Evolutionary conservation across 1,140 invertebrate genomes (phyloP).

Genomic region (Calliphora vicina): DNA sequence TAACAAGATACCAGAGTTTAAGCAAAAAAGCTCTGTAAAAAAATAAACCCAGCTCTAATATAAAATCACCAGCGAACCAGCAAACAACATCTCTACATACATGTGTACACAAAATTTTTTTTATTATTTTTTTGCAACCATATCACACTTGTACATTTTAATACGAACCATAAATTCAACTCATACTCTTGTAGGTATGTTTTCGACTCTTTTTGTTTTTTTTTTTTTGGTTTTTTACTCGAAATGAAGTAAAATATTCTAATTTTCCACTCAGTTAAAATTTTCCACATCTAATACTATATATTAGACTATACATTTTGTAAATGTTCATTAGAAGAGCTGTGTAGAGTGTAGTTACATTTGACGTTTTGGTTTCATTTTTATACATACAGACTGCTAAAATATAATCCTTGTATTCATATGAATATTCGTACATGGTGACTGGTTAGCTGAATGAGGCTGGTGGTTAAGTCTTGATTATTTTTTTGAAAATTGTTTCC

Average conservation of each 20-base stretch:
- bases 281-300: background rate
- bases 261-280: conserved; percentile 1
- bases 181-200: background rate
- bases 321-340: too few relatives aligned
- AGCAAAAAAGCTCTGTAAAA: background rate
- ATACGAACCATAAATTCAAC: background rate
- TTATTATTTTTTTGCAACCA: too few relatives aligned
- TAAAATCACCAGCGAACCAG: background rate
- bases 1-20: background rate
- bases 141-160: background rate
- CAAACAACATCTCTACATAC: background rate
- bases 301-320: background rate
- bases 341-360: too few relatives aligned
- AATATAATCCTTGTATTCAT: background rate
- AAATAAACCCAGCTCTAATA: background rate
- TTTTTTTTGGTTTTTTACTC: background rate
- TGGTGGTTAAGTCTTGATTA: background rate
- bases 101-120: too few relatives aligned
- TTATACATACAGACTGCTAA: background rate
- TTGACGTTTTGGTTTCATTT: background rate
- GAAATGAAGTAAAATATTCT: background rate
- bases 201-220: too few relatives aligned
- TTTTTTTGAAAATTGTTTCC: background rate
- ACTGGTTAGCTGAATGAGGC: background rate
- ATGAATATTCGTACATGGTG: background rate